Conservation (phyloP, 2,888 invertebrate genomes). For the Noctua pronuba region DNA sequence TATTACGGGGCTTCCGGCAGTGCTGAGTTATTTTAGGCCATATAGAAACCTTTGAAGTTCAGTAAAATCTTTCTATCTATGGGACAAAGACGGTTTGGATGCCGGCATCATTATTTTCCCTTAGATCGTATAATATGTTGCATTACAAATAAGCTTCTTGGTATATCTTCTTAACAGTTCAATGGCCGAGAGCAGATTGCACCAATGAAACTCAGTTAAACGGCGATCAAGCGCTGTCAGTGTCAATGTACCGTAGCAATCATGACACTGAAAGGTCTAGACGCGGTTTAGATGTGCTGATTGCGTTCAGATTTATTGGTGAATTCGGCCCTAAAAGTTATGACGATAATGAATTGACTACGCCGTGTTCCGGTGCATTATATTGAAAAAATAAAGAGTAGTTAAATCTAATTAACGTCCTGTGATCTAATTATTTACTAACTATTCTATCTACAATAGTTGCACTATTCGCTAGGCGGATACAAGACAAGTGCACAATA, state of each 20-base stretch:
- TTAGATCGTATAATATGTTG: conserved; percentile 38
- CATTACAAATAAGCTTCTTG: not conserved
- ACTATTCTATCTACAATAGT: not conserved
- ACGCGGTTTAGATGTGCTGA: not conserved
- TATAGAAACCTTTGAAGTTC: conserved; percentile 56
- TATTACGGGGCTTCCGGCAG: conserved; percentile 54
- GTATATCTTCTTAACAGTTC: not conserved
- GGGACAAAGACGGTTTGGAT: conserved; percentile 43
- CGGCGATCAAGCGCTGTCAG: not conserved
- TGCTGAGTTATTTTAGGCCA: conserved; percentile 57
- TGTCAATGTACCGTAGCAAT: not conserved
- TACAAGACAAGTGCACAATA: not conserved
- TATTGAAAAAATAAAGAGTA: not conserved
- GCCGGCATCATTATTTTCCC: conserved; percentile 51
- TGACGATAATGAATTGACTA: not conserved
- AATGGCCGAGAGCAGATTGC: not conserved
- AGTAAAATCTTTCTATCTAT: conserved; percentile 49
- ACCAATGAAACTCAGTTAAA: not conserved
- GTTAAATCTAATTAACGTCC: not conserved
- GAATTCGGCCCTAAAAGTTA: not conserved
- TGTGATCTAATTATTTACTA: not conserved
- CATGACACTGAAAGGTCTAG: not conserved
- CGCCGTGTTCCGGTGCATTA: not conserved
- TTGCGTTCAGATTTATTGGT: not conserved
- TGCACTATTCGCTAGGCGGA: not conserved